Conservation (phyloP, 2,113 vertebrate species). For the Corythoichthys haematopterus region DNA sequence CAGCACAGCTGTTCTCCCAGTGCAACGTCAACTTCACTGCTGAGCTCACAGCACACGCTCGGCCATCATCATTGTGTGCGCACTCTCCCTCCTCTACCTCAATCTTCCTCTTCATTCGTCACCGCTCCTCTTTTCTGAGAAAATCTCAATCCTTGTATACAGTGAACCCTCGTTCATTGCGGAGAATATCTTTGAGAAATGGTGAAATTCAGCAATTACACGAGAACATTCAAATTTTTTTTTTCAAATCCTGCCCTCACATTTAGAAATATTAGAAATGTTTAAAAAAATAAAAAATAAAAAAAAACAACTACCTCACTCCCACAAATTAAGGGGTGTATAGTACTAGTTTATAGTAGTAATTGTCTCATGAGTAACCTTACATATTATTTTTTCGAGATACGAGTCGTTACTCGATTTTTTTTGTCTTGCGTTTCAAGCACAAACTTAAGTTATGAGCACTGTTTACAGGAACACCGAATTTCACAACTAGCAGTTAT, state of each 20-base stretch:
- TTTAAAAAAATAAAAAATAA: too few relatives aligned
- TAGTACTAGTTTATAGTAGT: too few relatives aligned
- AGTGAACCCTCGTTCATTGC: neutral
- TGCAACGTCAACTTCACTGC: constrained; percentile 67
- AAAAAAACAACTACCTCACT: too few relatives aligned
- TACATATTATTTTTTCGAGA: too few relatives aligned
- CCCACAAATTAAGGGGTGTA: too few relatives aligned
- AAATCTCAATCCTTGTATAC: neutral
- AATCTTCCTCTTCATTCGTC: constrained; percentile 21
- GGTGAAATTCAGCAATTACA: neutral
- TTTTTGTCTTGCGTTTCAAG: too few relatives aligned
- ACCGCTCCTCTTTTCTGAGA: neutral
- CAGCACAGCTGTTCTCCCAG: constrained; percentile 69
- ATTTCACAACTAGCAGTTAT: too few relatives aligned
- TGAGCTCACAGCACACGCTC: constrained; percentile 61
- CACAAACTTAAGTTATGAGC: too few relatives aligned
- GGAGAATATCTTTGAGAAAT: neutral
- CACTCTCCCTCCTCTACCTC: constrained; percentile 19
- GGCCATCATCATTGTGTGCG: constrained; percentile 48
- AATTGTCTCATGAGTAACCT: too few relatives aligned
- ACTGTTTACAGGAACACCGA: too few relatives aligned
- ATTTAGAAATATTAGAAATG: too few relatives aligned
- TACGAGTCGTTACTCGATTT: too few relatives aligned
- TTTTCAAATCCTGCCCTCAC: neutral
- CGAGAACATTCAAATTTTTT: neutral